These are phyloP conservation scores for Pithecia hirsuta DNA, from an alignment of 2,797 vertebrate genomes.

Conservation along the genomic window DNA sequence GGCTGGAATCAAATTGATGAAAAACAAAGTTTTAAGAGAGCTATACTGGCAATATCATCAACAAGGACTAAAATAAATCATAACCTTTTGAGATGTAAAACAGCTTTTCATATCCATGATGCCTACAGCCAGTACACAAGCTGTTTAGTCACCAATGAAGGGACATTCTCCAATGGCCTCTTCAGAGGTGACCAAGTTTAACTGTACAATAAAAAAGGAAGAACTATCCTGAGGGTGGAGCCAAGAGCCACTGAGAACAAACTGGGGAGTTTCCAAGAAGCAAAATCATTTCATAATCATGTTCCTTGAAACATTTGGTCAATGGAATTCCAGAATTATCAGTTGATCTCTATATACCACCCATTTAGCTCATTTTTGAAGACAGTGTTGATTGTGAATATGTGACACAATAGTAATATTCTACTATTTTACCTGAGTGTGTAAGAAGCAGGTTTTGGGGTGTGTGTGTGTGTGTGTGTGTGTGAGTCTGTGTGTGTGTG, in stretches of 20 bases:
- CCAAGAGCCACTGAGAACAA: background rate
- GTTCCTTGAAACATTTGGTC: background rate
- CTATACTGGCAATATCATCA: background rate
- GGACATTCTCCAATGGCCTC: background rate
- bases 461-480: background rate
- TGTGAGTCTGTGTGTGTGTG: background rate
- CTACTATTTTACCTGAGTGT: background rate
- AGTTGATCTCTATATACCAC: background rate
- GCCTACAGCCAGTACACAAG: background rate
- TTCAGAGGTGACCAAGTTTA: background rate
- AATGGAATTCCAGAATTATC: background rate
- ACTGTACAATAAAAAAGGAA: background rate
- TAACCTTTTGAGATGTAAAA: background rate
- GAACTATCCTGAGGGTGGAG: background rate
- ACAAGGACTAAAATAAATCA: background rate
- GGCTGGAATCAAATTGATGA: background rate
- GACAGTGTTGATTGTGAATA: background rate
- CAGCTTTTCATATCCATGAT: background rate
- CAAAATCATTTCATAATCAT: background rate
- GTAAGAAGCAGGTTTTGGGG: background rate
- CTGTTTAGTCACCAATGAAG: background rate
- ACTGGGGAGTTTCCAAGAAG: background rate
- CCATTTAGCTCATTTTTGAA: background rate
- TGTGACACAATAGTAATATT: background rate
- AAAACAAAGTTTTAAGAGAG: background rate